Conservation (phyloP, 2,113 vertebrate species). For the Ovis canadensis region DNA sequence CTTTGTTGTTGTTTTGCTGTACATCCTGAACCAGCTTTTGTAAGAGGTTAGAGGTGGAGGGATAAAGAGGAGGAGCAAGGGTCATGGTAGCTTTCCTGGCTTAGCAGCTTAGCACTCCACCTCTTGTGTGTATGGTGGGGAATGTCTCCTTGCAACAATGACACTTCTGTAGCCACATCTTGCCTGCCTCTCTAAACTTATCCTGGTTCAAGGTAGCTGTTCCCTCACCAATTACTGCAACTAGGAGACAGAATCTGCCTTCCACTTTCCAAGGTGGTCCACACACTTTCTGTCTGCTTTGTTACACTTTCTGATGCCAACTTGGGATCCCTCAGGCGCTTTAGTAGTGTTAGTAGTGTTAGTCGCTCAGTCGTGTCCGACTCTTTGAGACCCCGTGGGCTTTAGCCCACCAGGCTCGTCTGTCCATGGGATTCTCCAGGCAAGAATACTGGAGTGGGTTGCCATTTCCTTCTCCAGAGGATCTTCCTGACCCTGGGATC, state of each 20-base stretch:
- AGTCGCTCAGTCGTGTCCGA: fast-evolving
- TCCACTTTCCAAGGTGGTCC: neutral
- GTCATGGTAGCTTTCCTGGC: neutral
- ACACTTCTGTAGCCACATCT: neutral
- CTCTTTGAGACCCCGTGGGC: neutral
- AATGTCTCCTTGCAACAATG: neutral
- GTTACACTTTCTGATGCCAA: neutral
- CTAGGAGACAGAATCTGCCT: neutral
- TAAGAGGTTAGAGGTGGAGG: neutral
- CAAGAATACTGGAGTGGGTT: neutral
- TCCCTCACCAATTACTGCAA: neutral
- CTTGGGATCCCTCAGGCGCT: fast-evolving
- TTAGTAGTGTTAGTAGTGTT: neutral
- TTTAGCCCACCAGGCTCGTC: neutral
- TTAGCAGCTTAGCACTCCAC: neutral
- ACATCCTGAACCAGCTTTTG: neutral
- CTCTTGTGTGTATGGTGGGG: neutral
- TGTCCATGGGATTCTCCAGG: neutral
- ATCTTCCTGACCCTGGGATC: neutral
- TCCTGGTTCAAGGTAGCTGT: neutral
- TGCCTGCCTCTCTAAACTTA: neutral
- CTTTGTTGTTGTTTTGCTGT: neutral
- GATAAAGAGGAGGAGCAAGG: neutral
- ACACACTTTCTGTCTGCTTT: neutral
- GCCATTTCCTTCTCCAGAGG: neutral